Evolutionary conservation across 1,140 invertebrate species (phyloP), one percentile per base, ranked within the genome.

Genomic region (Drosophila truncata): DNA sequence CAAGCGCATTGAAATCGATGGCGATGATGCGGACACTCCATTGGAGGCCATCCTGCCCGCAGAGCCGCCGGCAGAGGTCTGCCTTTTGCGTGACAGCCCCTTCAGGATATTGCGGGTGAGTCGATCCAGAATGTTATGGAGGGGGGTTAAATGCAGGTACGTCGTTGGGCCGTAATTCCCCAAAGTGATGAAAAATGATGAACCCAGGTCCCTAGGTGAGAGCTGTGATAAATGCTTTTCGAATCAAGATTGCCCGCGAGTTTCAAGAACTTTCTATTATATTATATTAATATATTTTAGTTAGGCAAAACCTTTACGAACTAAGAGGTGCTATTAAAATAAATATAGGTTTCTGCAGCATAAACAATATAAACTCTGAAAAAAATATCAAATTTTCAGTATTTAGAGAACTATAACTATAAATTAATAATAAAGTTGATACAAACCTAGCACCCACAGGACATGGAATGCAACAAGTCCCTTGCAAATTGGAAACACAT

Each of bases 21-120:
- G 71, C 13, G 93, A 93, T 66, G 76, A 90, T 55, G 82, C 67
- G n/a, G 94, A 94, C 27, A 90, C 91, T 4, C 87, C 79, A 67
- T 60, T 94, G 61, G 93, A 94, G 80, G 93, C 92, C 31, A 94
- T 94, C 91, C 49, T 94, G 67, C 91, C 93, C 9, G 80, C 76
- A 3, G 83, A 92, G 44, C 44, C 67, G 63, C 63, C 64, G 20
- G 78, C 77, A 27, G 91, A 91, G 72, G 91, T 95, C 16, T 96
- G 95, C 87, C 92, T 95, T 2, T 94, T 96, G 80, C 93, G 93
- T 49, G 94, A 96, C 72, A 95, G 95, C 81, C 95, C 95, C 18
- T 96, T 93, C 82, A 92, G 95, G 57, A 96, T 96, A 82, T 92
- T 96, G 49, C 94, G 95, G 94, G 95, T 95, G 87, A 94, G 94